Conservation (phyloP, 2,113 vertebrate genomes). For the Eira barbara region DNA sequence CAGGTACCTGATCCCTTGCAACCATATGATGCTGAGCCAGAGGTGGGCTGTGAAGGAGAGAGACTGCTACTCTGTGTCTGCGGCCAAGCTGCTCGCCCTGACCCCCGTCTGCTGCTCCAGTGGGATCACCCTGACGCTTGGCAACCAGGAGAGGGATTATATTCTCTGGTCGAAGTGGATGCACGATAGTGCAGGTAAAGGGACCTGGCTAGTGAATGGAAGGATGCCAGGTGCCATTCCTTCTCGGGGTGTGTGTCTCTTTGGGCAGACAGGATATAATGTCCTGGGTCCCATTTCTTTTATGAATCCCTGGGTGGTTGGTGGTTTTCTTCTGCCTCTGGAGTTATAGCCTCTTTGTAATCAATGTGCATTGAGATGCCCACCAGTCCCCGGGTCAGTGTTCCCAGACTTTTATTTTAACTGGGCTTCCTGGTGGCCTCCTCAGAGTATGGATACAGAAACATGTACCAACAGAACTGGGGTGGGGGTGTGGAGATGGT, state of each 20-base stretch:
- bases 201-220: not conserved
- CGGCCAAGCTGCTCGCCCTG: conserved; percentile 92
- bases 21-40: conserved; percentile 98
- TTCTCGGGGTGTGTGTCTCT: not conserved
- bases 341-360: not conserved
- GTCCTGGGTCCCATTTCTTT: not conserved
- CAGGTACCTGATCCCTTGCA: conserved; percentile 98
- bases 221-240: not conserved
- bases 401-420: conserved; percentile 20
- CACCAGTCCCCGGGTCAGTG: accelerated
- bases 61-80: conserved; percentile 95
- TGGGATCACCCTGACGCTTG: conserved; percentile 87
- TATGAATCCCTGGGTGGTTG: not conserved
- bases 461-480: accelerated
- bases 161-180: conserved; percentile 90
- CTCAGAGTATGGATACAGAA: not conserved
- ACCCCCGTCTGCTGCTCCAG: conserved; percentile 94
- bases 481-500: not conserved
- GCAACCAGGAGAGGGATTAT: conserved; percentile 88
- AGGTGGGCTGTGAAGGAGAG: conserved; percentile 91
- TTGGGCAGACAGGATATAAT: not conserved
- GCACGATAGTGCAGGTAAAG: conserved; percentile 78
- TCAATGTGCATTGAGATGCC: not conserved
- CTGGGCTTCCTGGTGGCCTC: not conserved
- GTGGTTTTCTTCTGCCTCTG: not conserved